A percentile compares a stretch with the other conserved stretches of the same genome.
Conservation (phyloP, 2,113 vertebrate genomes). For the Scomber japonicus region DNA sequence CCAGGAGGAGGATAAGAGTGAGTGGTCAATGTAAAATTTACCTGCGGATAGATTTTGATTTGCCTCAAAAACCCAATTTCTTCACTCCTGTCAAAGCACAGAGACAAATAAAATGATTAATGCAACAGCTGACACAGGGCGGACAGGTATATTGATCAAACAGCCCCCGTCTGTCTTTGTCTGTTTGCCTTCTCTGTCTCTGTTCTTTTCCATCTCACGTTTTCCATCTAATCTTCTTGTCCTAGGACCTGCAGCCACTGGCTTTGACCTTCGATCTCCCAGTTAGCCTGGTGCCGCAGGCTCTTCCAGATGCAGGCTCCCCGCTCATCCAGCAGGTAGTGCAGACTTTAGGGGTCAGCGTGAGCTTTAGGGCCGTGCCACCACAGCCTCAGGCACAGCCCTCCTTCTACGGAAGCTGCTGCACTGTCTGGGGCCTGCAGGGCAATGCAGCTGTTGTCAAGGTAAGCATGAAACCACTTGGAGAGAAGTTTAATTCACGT, state of each 20-base stretch:
- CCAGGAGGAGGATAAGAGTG: conserved; percentile 85
- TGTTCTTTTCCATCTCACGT: neutral
- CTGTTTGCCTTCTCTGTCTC: conserved; percentile 10
- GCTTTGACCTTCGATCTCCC: conserved; percentile 87
- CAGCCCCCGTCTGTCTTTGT: conserved; percentile 17
- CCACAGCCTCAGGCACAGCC: conserved; percentile 80
- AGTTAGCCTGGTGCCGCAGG: conserved; percentile 77
- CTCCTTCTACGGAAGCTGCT: conserved; percentile 81
- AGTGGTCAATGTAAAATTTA: conserved; percentile 57
- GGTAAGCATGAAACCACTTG: conserved; percentile 62
- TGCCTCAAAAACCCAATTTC: conserved; percentile 54
- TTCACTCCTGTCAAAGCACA: conserved; percentile 41
- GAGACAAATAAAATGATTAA: conserved; percentile 64
- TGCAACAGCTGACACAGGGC: conserved; percentile 15
- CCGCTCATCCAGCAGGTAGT: conserved; percentile 85
- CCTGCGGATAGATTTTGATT: conserved; percentile 43
- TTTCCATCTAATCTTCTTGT: neutral
- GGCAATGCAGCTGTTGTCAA: conserved; percentile 81
- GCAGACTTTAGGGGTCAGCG: conserved; percentile 82
- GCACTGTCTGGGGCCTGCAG: conserved; percentile 84
- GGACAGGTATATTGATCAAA: conserved; percentile 58
- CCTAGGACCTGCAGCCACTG: conserved; percentile 85
- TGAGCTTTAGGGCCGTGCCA: conserved; percentile 83
- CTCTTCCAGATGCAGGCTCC: conserved; percentile 80
- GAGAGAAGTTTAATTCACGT: neutral